These are phyloP conservation scores for Tachina fera DNA, from an alignment of 2,888 invertebrate species.

Conservation along the genomic window DNA sequence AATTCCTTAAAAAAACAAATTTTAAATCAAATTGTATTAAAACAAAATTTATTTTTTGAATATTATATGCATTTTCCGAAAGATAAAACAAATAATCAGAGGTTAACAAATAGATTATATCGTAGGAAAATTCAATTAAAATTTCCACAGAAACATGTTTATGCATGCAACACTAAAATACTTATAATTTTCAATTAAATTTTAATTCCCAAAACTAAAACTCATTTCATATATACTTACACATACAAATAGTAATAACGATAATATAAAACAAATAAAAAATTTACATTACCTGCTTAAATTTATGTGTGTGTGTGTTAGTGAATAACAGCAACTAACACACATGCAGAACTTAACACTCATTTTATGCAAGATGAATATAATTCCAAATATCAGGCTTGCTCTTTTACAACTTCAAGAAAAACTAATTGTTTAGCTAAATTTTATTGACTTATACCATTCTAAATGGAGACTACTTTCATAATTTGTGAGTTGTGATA, in stretches of 20 bases:
- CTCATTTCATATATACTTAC: neutral
- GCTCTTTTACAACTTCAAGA: too few species aligned
- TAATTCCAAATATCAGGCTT: neutral
- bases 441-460: too few species aligned
- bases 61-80: neutral
- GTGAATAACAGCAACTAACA: too few species aligned
- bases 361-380: neutral
- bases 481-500: neutral
- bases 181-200: slow-evolving; percentile 23
- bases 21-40: neutral
- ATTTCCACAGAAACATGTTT: slow-evolving; percentile 18
- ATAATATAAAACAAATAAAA: slow-evolving; percentile 1
- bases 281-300: neutral
- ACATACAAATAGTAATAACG: neutral
- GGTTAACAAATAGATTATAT: slow-evolving; percentile 19
- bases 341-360: neutral
- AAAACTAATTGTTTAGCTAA: too few species aligned
- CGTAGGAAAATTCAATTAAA: slow-evolving; percentile 17
- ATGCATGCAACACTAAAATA: slow-evolving; percentile 12
- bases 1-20: neutral
- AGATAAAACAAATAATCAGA: slow-evolving; percentile 23
- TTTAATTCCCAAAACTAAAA: slow-evolving; percentile 19
- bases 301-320: neutral
- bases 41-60: neutral
- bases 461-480: neutral